These are phyloP conservation scores for Ennomos erosarius DNA, from an alignment of 2,888 invertebrate genomes.

Conservation along the genomic window DNA sequence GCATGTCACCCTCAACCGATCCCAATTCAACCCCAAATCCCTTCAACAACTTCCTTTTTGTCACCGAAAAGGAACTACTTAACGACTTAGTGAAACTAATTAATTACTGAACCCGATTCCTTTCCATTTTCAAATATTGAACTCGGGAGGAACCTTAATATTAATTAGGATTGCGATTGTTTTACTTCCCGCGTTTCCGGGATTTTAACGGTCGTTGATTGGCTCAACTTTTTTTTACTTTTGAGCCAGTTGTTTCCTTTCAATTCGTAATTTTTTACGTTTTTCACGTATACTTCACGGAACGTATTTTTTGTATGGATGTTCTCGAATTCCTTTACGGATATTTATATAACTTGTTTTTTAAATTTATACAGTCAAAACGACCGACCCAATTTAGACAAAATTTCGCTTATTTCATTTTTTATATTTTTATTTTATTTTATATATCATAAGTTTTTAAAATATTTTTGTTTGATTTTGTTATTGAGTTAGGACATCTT, in stretches of 20 bases:
- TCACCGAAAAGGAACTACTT: slow-evolving; percentile 38
- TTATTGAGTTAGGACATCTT: too few species aligned
- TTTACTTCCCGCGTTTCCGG: slow-evolving; percentile 21
- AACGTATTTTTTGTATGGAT: too few species aligned
- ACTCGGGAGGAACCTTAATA: slow-evolving; percentile 36
- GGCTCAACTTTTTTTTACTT: slow-evolving; percentile 12
- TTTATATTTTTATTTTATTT: too few species aligned
- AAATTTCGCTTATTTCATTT: too few species aligned
- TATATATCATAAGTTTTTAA: too few species aligned
- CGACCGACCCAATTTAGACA: too few species aligned
- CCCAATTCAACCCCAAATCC: slow-evolving; percentile 4
- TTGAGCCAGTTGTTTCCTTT: slow-evolving; percentile 10
- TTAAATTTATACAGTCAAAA: too few species aligned
- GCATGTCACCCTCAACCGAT: slow-evolving; percentile 7
- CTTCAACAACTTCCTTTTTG: slow-evolving; percentile 23
- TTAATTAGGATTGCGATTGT: slow-evolving; percentile 34
- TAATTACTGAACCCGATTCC: slow-evolving; percentile 41
- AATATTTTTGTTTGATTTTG: too few species aligned
- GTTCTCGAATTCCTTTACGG: too few species aligned
- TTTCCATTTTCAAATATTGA: slow-evolving; percentile 37
- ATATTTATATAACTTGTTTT: too few species aligned
- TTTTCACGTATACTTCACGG: too few species aligned
- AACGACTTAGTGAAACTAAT: slow-evolving; percentile 44
- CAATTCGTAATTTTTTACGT: background rate
- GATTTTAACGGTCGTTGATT: slow-evolving; percentile 33